Evolutionary conservation across 2,797 vertebrate species (phyloP).

Genomic region (Poeciliopsis turneri): DNA sequence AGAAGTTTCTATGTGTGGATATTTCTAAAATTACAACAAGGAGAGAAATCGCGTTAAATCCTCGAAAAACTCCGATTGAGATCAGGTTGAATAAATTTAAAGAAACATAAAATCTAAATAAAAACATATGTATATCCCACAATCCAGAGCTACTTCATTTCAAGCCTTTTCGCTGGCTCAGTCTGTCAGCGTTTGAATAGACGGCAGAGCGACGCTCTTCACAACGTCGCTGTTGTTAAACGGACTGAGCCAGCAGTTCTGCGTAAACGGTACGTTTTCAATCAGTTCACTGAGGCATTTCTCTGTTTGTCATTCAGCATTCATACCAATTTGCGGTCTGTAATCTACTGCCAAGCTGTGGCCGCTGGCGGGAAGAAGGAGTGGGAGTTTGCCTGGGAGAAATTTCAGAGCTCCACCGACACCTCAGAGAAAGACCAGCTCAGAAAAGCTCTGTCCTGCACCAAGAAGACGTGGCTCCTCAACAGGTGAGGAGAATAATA

Average conservation of each 20-base stretch:
- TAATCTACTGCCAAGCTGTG: conserved; percentile 89
- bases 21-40: neutral
- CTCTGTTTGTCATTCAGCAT: conserved; percentile 69
- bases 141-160: neutral
- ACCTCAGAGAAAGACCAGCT: conserved; percentile 85
- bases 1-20: neutral
- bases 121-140: neutral
- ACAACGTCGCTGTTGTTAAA: neutral
- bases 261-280: neutral
- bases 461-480: conserved; percentile 87
- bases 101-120: neutral
- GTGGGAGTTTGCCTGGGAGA: conserved; percentile 89
- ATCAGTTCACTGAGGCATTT: conserved; percentile 2
- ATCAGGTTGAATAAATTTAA: neutral
- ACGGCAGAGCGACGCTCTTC: neutral
- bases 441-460: conserved; percentile 85
- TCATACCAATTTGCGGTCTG: conserved; percentile 84
- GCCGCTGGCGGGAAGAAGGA: conserved; percentile 78
- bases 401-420: conserved; percentile 60
- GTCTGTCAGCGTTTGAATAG: neutral
- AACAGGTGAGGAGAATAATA: conserved; percentile 80
- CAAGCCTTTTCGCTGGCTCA: neutral
- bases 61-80: neutral
- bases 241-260: neutral
- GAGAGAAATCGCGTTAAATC: too few species aligned